Percentiles rank a stretch among this genome's conserved stretches.
phyloP scores from a whole-genome alignment of 1,140 invertebrate genomes.

The Tetranychus urticae region DNA sequence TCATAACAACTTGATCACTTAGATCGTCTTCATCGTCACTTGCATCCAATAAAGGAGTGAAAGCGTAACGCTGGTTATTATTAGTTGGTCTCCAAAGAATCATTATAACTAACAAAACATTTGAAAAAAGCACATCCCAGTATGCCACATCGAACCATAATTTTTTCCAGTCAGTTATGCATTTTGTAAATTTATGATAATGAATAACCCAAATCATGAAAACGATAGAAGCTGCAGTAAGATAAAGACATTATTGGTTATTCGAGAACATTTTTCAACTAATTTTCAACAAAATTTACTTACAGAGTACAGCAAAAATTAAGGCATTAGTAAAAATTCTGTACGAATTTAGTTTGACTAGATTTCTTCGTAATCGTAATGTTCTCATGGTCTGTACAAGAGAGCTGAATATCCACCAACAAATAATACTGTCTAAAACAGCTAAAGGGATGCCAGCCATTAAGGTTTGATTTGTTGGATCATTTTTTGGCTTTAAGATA shows the following conservation, averaged over 20 bases:
- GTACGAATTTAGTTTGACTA: constrained; percentile 70
- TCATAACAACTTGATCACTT: not conserved
- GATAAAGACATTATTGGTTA: constrained; percentile 5
- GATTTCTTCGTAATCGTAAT: constrained; percentile 49
- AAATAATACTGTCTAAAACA: constrained; percentile 38
- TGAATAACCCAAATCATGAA: constrained; percentile 81
- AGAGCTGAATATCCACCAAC: constrained; percentile 45
- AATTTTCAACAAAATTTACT: constrained; percentile 4
- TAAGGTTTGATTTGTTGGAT: constrained; percentile 36
- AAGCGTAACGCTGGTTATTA: constrained; percentile 84
- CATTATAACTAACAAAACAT: constrained; percentile 70
- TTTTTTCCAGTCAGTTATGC: constrained; percentile 60
- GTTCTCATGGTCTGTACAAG: constrained; percentile 67
- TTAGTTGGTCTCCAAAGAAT: constrained; percentile 76
- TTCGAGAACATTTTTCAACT: not conserved
- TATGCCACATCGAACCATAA: constrained; percentile 78
- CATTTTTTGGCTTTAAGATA: constrained; percentile 30
- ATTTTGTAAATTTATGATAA: constrained; percentile 35
- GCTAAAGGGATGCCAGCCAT: constrained; percentile 44
- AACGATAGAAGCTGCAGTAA: constrained; percentile 38
- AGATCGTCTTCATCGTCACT: constrained; percentile 42
- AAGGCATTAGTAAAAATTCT: constrained; percentile 78
- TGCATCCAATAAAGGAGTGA: constrained; percentile 65
- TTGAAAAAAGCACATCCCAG: constrained; percentile 75
- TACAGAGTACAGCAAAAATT: constrained; percentile 53